These are phyloP conservation scores for Marmota flaviventris DNA, from an alignment of 2,113 vertebrate genomes.

Conservation along the genomic window DNA sequence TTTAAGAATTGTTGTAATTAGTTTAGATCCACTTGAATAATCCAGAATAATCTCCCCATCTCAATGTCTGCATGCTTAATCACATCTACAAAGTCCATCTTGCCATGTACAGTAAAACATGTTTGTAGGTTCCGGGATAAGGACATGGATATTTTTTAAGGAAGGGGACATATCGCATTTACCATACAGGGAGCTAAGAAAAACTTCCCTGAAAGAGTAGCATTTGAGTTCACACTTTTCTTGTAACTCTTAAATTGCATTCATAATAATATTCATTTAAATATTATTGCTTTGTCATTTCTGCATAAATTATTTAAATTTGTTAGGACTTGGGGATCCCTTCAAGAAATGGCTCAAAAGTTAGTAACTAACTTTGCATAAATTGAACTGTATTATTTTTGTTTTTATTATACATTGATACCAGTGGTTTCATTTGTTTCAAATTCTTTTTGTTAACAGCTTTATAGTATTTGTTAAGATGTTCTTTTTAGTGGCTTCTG, in stretches of 20 bases:
- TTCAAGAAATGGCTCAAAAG: background rate
- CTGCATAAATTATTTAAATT: conserved; percentile 5
- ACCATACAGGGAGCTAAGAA: background rate
- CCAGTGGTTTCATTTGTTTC: background rate
- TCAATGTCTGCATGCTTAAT: too few relatives aligned
- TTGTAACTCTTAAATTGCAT: background rate
- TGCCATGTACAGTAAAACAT: too few relatives aligned
- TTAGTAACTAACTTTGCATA: background rate
- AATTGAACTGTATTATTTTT: background rate
- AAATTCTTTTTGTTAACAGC: conserved; percentile 30
- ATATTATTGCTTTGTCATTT: background rate
- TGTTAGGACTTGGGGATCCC: background rate
- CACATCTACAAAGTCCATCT: too few relatives aligned
- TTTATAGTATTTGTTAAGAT: background rate
- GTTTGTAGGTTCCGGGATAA: too few relatives aligned
- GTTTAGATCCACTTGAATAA: background rate
- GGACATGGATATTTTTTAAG: too few relatives aligned
- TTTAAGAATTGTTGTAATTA: background rate
- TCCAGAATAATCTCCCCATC: background rate
- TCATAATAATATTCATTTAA: background rate
- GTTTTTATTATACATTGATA: background rate
- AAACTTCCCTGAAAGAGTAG: background rate
- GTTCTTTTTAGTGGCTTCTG: conserved; percentile 21
- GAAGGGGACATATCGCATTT: too few relatives aligned
- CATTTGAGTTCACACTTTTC: background rate